These are phyloP conservation scores for Gymnopithys bicolor DNA, from an alignment of 2,797 vertebrate species.

Conservation along the genomic window DNA sequence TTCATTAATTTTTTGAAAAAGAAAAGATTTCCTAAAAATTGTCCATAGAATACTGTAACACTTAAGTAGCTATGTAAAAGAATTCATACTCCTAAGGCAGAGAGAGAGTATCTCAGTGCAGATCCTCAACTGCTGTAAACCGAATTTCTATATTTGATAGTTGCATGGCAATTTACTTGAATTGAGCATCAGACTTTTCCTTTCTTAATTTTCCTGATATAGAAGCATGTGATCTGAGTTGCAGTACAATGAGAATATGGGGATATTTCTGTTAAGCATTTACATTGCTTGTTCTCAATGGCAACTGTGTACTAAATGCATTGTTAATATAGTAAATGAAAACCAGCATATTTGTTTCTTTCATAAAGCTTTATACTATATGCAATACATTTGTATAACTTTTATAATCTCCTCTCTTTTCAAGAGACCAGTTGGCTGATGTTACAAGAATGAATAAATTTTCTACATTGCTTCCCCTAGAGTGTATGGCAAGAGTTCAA, in stretches of 20 bases:
- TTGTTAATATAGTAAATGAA: not conserved
- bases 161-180: not conserved
- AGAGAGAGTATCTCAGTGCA: not conserved
- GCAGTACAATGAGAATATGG: not conserved
- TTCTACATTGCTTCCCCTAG: not conserved
- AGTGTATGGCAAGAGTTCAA: conserved; percentile 25
- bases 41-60: not conserved
- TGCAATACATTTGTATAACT: not conserved
- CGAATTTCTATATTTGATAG: not conserved
- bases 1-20: not conserved
- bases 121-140: not conserved
- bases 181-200: not conserved
- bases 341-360: not conserved
- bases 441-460: conserved; percentile 30
- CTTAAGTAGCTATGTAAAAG: not conserved
- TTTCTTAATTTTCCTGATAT: not conserved
- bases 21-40: not conserved
- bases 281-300: not conserved
- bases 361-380: not conserved
- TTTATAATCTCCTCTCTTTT: not conserved
- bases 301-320: not conserved
- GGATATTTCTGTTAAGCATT: not conserved
- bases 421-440: not conserved
- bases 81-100: not conserved
- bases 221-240: not conserved